Percentiles rank a stretch among this genome's conserved stretches.
Evolutionary conservation across 1,140 invertebrate genomes (phyloP).

Genomic region (Penaeus chinensis): DNA sequence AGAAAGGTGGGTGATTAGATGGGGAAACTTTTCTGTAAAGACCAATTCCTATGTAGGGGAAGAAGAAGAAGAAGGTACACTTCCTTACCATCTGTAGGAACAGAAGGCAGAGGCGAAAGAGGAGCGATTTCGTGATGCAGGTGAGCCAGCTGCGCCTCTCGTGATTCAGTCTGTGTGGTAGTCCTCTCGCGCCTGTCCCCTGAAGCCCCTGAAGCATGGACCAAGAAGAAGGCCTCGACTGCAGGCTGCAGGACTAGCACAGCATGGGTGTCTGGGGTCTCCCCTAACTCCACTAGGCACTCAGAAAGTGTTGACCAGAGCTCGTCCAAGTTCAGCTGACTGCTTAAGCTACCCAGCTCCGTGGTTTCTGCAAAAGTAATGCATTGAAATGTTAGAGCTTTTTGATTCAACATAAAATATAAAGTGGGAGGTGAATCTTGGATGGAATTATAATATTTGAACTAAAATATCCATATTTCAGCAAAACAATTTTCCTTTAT

Average conservation of each 20-base stretch:
- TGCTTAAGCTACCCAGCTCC: constrained; percentile 76
- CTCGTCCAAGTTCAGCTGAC: constrained; percentile 78
- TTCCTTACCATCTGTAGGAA: constrained; percentile 25
- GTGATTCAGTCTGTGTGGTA: constrained; percentile 66
- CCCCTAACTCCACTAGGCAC: constrained; percentile 84
- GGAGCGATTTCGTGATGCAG: constrained; percentile 71
- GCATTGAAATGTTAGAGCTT: no score
- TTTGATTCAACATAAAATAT: no score
- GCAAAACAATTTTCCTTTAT: no score
- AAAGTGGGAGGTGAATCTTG: no score
- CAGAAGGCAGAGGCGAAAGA: constrained; percentile 68
- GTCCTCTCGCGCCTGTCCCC: constrained; percentile 56
- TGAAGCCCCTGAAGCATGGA: constrained; percentile 77
- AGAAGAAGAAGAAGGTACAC: not conserved
- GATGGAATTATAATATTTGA: no score
- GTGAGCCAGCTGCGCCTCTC: constrained; percentile 73
- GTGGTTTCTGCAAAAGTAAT: constrained; percentile 56
- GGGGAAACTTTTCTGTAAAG: no score
- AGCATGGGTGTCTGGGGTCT: constrained; percentile 92
- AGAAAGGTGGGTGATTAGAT: no score
- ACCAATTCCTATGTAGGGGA: not conserved
- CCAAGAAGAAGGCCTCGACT: constrained; percentile 92
- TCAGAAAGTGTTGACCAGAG: constrained; percentile 86
- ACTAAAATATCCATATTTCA: no score
- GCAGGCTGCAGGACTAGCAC: constrained; percentile 92